Conservation (phyloP, 2,888 invertebrate species). For the Atethmia centrago region DNA sequence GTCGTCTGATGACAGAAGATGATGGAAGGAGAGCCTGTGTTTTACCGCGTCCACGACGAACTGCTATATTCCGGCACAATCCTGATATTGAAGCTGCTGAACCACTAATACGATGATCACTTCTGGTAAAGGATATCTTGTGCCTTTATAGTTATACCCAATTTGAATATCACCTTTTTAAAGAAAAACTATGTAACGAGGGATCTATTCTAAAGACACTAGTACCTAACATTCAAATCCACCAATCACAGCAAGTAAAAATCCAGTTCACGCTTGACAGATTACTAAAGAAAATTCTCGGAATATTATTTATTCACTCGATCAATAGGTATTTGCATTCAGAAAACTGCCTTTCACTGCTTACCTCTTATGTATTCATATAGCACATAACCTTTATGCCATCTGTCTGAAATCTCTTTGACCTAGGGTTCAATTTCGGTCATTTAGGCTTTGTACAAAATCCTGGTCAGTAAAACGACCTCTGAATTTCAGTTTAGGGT, state of each 20-base stretch:
- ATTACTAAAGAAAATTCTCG: slow-evolving; percentile 7
- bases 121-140: too few relatives aligned
- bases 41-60: too few relatives aligned
- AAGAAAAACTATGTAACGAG: not conserved
- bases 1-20: too few relatives aligned
- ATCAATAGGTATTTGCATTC: slow-evolving; percentile 35
- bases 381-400: slow-evolving; percentile 51
- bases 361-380: slow-evolving; percentile 45
- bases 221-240: too few relatives aligned
- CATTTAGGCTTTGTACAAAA: slow-evolving; percentile 29
- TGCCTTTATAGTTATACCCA: not conserved
- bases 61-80: too few relatives aligned
- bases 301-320: slow-evolving; percentile 32
- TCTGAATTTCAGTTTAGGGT: slow-evolving; percentile 55
- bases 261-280: slow-evolving; percentile 5
- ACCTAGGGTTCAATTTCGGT: slow-evolving; percentile 47
- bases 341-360: slow-evolving; percentile 26
- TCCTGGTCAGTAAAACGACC: slow-evolving; percentile 56
- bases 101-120: too few relatives aligned
- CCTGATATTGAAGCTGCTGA: too few relatives aligned
- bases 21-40: too few relatives aligned
- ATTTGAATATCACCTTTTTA: not conserved
- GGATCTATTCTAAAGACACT: not conserved
- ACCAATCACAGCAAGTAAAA: slow-evolving; percentile 14
- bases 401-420: slow-evolving; percentile 51